Evolutionary conservation across 2,797 vertebrate species (phyloP).

Genomic region (Brachyrhaphis roseni): DNA sequence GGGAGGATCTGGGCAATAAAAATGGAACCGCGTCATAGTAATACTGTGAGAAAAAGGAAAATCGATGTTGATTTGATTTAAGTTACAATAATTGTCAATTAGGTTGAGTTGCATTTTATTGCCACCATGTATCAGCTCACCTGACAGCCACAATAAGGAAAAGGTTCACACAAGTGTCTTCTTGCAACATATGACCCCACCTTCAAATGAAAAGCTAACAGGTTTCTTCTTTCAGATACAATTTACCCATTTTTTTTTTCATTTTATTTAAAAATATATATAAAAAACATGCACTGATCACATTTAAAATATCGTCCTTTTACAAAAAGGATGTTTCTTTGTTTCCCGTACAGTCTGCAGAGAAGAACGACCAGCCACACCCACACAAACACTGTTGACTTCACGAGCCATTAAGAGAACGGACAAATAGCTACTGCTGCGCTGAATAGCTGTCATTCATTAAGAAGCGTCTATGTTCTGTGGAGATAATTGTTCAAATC

Average conservation of each 20-base stretch:
- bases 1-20: constrained; percentile 31
- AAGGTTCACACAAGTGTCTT: constrained; percentile 33
- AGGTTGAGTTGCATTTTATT: constrained; percentile 50
- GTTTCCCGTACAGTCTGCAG: constrained; percentile 34
- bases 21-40: constrained; percentile 32
- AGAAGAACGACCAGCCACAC: constrained; percentile 32
- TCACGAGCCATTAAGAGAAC: constrained; percentile 20
- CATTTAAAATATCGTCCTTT: constrained; percentile 39
- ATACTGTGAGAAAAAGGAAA: constrained; percentile 56
- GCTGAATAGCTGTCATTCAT: constrained; percentile 53
- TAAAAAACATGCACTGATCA: constrained; percentile 40
- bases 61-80: constrained; percentile 61
- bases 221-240: not conserved
- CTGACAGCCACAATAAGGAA: not conserved
- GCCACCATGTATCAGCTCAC: constrained; percentile 60
- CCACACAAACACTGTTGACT: constrained; percentile 46
- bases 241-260: constrained; percentile 13
- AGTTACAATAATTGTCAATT: constrained; percentile 60
- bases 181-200: constrained; percentile 13
- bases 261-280: not conserved
- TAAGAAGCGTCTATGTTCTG: constrained; percentile 45
- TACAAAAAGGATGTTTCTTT: constrained; percentile 59
- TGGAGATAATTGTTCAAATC: constrained; percentile 60
- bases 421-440: constrained; percentile 43
- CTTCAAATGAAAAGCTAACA: constrained; percentile 11